Evolutionary conservation across 1,140 invertebrate species (phyloP), one percentile per base, ranked within the genome.

Genomic region (Lasaia peninsularis): DNA sequence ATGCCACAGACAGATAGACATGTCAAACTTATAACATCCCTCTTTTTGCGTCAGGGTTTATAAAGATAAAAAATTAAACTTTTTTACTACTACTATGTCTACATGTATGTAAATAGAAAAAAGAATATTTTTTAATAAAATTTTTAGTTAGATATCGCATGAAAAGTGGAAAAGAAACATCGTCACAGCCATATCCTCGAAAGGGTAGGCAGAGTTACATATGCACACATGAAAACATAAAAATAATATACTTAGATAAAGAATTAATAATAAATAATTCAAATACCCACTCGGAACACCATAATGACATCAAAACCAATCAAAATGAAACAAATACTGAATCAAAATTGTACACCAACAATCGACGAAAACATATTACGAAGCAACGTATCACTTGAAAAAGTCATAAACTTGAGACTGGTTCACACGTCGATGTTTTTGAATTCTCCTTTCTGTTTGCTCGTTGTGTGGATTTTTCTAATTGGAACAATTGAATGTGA

Each of bases 401-500:
- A 48, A 21, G 8, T 18, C 20, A 21, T 48, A 21, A 48, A 48
- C 44, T 48, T 20, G n/a, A n/a, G 1, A 48, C 44, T 48, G 44
- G 20, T 20, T 48, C 20, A 35, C n/a, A 28, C 5, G 56, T 49
- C 59, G 53, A 67, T 87, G 80, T 85, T 87, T 83, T 67, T 72
- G 75, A 80, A 83, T 78, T 70, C 63, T 65, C 53, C 60, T 60
- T 59, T 71, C 65, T 84, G 80, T 80, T 86, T 85, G 65, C 64
- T 79, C 73, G 75, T 85, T 86, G 80, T 84, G 75, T 82, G 62
- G 70, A 72, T 79, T 85, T 73, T 86, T 80, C 65, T 73, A 78
- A 79, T 74, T 67, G 67, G 62, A 84, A 88, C 80, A 86, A 84
- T 85, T 66, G 80, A 70, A 62, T 63, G 49, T 56, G 61, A 68